Conservation (phyloP, 2,113 vertebrate genomes). For the Mesoclemmys tuberculata region DNA sequence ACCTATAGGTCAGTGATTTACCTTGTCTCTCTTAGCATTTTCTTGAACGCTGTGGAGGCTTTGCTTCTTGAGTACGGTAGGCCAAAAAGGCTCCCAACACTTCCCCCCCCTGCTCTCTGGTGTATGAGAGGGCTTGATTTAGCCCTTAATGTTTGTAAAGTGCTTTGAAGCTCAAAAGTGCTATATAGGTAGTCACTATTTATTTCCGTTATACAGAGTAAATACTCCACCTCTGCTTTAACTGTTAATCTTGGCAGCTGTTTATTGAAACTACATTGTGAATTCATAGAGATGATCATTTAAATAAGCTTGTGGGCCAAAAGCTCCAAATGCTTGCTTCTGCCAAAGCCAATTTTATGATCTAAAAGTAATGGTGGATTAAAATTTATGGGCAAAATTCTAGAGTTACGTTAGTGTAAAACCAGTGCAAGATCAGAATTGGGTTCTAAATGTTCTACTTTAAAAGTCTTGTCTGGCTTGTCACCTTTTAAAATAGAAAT, state of each 20-base stretch:
- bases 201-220: not conserved
- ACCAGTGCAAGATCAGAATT: not conserved
- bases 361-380: not conserved
- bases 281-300: not conserved
- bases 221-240: not conserved
- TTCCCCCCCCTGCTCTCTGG: not conserved
- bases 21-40: not conserved
- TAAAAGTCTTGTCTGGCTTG: not conserved
- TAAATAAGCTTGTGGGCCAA: not conserved
- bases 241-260: accelerated
- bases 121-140: slow-evolving; percentile 60
- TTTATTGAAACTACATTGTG: not conserved
- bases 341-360: not conserved
- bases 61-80: not conserved
- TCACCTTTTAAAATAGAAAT: not conserved
- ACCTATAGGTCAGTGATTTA: not conserved
- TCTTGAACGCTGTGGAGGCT: accelerated
- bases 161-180: accelerated
- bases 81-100: not conserved
- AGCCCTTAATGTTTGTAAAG: not conserved
- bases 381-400: not conserved
- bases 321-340: not conserved
- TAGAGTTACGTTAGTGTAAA: not conserved
- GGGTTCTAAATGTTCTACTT: not conserved
- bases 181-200: not conserved